A percentile compares a stretch with the other conserved stretches of the same genome.
phyloP scores from a whole-genome alignment of 2,113 vertebrate species.

The Myrmecobius fasciatus region DNA sequence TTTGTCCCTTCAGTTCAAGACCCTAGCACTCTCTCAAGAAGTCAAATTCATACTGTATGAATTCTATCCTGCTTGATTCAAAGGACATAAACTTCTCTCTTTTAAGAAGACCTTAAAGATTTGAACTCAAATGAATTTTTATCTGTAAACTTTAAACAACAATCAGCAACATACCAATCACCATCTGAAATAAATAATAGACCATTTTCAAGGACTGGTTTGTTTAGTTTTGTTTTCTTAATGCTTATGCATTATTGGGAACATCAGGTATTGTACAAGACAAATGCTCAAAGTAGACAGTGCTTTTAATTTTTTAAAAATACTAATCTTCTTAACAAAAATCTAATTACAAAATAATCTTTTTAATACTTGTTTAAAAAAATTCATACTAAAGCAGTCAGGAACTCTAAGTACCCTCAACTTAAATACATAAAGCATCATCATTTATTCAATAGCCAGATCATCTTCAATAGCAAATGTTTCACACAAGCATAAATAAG shows the following conservation, averaged over 20 bases:
- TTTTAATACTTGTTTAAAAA: constrained; percentile 25
- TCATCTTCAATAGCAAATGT: constrained; percentile 5
- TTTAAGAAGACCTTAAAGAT: constrained; percentile 61
- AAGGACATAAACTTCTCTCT: constrained; percentile 50
- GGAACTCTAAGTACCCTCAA: not conserved
- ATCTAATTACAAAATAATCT: constrained; percentile 59
- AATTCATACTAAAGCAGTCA: constrained; percentile 38
- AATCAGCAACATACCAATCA: constrained; percentile 48
- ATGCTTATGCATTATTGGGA: not conserved
- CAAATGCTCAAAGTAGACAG: constrained; percentile 40
- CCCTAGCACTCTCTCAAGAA: constrained; percentile 49
- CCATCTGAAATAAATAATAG: constrained; percentile 57
- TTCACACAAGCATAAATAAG: constrained; percentile 29
- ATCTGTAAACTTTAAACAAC: constrained; percentile 68
- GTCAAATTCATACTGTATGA: constrained; percentile 71
- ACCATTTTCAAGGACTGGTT: constrained; percentile 25
- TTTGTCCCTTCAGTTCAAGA: constrained; percentile 61
- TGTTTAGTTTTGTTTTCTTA: constrained; percentile 40
- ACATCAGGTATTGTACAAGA: not conserved
- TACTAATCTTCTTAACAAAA: constrained; percentile 58
- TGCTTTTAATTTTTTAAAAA: not conserved
- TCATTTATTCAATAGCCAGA: constrained; percentile 36
- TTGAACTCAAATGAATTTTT: constrained; percentile 70
- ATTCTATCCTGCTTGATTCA: constrained; percentile 72
- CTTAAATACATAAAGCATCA: not conserved